Evolutionary conservation across 2,888 invertebrate species (phyloP).

Genomic region (Acanthosepion lycidas): DNA sequence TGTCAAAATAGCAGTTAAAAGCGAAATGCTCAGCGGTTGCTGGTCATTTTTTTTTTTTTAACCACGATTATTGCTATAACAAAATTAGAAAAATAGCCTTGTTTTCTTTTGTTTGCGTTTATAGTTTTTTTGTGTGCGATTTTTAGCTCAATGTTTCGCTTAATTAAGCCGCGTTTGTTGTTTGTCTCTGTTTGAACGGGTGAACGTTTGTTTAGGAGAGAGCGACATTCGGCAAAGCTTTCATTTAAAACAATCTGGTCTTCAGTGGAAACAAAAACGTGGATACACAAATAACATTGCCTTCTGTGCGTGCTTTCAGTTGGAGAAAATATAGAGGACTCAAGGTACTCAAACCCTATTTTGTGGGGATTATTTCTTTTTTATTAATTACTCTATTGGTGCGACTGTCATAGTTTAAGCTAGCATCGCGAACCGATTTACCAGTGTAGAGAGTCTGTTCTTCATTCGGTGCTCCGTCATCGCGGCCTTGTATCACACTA

Average conservation of each 20-base stretch:
- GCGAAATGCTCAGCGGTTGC: not conserved
- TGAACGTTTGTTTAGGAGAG: not conserved
- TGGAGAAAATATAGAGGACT: too few species aligned
- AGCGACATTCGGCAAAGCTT: not conserved
- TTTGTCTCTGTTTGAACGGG: not conserved
- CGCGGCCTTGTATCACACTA: too few species aligned
- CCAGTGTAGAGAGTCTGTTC: too few species aligned
- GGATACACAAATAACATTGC: not conserved
- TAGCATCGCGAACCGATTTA: too few species aligned
- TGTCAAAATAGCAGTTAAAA: not conserved
- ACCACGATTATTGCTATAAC: not conserved
- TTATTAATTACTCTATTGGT: too few species aligned
- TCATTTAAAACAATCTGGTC: not conserved
- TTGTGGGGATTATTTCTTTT: too few species aligned
- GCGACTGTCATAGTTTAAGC: too few species aligned
- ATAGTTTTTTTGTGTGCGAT: not conserved
- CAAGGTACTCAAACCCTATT: too few species aligned
- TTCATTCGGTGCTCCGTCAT: too few species aligned
- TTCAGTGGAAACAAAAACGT: not conserved
- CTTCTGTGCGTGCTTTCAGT: too few species aligned
- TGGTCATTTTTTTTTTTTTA: not conserved
- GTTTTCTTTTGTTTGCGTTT: not conserved
- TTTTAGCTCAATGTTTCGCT: not conserved
- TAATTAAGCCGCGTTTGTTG: constrained; percentile 14
- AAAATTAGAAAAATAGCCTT: not conserved